Percentiles rank a stretch among this genome's conserved stretches.
phyloP scores from a whole-genome alignment of 1,140 invertebrate species.

The Bicyclus anynana region DNA sequence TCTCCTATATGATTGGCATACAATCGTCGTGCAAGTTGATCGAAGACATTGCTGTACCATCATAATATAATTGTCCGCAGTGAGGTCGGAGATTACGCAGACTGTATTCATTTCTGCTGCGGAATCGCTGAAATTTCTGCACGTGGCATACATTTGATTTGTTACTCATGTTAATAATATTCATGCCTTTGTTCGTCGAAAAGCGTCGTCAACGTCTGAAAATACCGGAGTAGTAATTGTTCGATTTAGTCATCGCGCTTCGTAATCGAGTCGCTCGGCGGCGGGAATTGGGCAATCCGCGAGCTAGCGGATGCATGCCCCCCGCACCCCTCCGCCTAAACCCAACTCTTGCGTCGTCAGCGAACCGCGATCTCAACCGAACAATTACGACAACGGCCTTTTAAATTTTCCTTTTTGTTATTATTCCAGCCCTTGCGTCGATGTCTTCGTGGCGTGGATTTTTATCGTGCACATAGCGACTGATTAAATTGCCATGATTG shows the following conservation, averaged over 20 bases:
- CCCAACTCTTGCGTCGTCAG: constrained; percentile 46
- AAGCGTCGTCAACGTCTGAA: constrained; percentile 31
- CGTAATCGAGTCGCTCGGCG: constrained; percentile 52
- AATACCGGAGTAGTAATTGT: constrained; percentile 54
- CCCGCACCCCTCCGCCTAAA: constrained; percentile 37
- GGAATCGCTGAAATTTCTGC: constrained; percentile 73
- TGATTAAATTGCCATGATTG: constrained; percentile 14
- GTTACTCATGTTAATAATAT: too few relatives aligned
- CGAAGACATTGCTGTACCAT: too few relatives aligned
- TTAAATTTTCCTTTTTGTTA: constrained; percentile 48
- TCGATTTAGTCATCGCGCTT: constrained; percentile 50
- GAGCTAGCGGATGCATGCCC: constrained; percentile 50
- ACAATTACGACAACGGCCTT: constrained; percentile 34
- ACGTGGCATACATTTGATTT: constrained; percentile 42
- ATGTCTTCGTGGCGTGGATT: constrained; percentile 4
- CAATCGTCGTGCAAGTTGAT: constrained; percentile 26
- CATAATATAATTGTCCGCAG: too few relatives aligned
- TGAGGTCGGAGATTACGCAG: constrained; percentile 70
- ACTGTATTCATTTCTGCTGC: constrained; percentile 61
- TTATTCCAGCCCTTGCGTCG: constrained; percentile 25
- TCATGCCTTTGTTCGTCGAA: not conserved
- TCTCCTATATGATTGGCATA: constrained; percentile 70
- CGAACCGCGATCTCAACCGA: constrained; percentile 41
- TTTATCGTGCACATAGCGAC: constrained; percentile 21
- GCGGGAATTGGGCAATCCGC: constrained; percentile 69